These are phyloP conservation scores for Sapayoa aenigma DNA, from an alignment of 2,113 vertebrate genomes.

Conservation along the genomic window DNA sequence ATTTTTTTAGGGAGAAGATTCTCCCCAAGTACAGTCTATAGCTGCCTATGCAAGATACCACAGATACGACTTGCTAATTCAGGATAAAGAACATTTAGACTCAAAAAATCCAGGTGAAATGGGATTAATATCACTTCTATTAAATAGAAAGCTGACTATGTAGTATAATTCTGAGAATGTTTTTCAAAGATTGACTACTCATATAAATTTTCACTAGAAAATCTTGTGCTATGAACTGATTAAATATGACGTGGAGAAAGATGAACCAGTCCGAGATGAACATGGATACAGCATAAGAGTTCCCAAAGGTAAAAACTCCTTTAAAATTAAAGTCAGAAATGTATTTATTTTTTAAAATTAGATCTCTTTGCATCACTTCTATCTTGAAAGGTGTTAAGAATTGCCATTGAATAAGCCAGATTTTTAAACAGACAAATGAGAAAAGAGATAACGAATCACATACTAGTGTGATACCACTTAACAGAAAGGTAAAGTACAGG, in stretches of 20 bases:
- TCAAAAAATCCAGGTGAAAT: not conserved
- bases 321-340: not conserved
- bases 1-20: not conserved
- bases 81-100: not conserved
- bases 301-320: slow-evolving; percentile 75
- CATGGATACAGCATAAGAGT: slow-evolving; percentile 81
- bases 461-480: not conserved
- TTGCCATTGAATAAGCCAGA: not conserved
- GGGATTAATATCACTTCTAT: not conserved
- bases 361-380: not conserved
- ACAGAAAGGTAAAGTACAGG: not conserved
- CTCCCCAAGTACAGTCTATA: not conserved
- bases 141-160: not conserved
- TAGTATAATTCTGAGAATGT: not conserved
- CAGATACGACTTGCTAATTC: not conserved
- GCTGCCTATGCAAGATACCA: not conserved
- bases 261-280: slow-evolving; percentile 78
- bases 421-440: too few relatives aligned
- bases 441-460: too few relatives aligned
- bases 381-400: not conserved
- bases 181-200: not conserved
- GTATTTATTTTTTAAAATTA: not conserved
- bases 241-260: slow-evolving; percentile 83
- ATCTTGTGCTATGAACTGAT: slow-evolving; percentile 74
- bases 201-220: slow-evolving; percentile 45